Percentiles rank a stretch among this genome's conserved stretches.
Evolutionary conservation across 1,140 invertebrate species (phyloP).

Genomic region (Phortica variegata): DNA sequence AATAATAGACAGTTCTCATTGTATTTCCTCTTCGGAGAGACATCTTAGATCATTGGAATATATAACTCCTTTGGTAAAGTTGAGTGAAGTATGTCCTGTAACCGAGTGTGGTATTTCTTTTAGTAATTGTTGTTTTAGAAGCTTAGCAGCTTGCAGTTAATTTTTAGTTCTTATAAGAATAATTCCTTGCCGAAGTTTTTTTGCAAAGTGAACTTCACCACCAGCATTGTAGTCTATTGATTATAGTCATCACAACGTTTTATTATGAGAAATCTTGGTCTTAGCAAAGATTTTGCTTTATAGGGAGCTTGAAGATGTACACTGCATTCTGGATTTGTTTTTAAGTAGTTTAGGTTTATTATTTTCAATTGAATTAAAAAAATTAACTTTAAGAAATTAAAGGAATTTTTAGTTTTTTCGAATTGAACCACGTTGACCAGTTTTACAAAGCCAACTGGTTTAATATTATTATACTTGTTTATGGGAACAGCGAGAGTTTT

Average conservation of each 20-base stretch:
- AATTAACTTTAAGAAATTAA: no score
- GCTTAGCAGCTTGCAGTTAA: conserved; percentile 2
- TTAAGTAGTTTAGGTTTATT: no score
- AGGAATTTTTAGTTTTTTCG: no score
- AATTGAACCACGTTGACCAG: no score
- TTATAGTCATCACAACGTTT: background rate
- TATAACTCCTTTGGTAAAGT: conserved; percentile 10
- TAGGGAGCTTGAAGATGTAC: no score
- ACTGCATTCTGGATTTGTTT: no score
- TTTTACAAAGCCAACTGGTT: no score
- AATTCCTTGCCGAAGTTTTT: conserved; percentile 4
- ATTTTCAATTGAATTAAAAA: no score
- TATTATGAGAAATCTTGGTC: no score
- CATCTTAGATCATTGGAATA: conserved; percentile 10
- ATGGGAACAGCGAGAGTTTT: no score
- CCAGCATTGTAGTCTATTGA: background rate
- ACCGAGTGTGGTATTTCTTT: background rate
- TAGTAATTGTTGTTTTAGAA: conserved; percentile 5
- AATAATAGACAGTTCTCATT: conserved; percentile 10
- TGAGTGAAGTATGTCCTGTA: conserved; percentile 8
- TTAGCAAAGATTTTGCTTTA: no score
- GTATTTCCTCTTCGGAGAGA: conserved; percentile 7
- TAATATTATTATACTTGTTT: no score
- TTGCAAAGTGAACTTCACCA: conserved; percentile 3
- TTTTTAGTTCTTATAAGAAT: conserved; percentile 11